Evolutionary conservation across 2,113 vertebrate species (phyloP), one percentile per base, ranked within the genome.

Genomic region (Nannospalax galili): DNA sequence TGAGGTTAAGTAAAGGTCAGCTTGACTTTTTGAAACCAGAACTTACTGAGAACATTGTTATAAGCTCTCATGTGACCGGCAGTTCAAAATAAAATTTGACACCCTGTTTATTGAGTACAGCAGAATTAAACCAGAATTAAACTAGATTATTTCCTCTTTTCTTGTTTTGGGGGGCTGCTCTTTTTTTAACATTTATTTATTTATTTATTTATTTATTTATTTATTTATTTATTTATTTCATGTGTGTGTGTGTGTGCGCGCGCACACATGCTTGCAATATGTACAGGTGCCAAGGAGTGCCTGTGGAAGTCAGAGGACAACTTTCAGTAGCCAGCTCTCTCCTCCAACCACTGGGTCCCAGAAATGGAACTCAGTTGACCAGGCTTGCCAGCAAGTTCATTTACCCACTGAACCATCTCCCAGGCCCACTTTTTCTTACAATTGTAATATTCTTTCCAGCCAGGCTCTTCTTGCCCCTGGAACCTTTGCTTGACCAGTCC

Each of bases 71-170:
- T 14, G 22, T 16, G 40, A 14, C 0, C 6, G 78, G n/a, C 58
- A 35, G 90, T 42, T 81, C 48, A 94, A 92, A 94, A 74, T 11
- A 56, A 94, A 85, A 37, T 1, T 37, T 69, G 52, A 52, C 62
- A n/a, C 4, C 1, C 28, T 75, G 35, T 20, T 62, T 32, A 60
- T 5, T 62, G 11, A 22, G 7, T 48, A 20, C 2, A 79, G 79
- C 4, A 2, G 48, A 52, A 52, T 52, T 28, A 69, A 14, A 14
- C 10, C 52, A 94, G 79, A 90, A 84, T 69, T 30, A 89, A 90
- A 85, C 5, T 45, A n/a, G 8, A 24, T 22, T 85, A 74, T n/a
- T 84, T 88, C 17, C 12, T 24, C 16, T 12, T 65, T 73, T 28
- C 22, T 62, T 58, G 1, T 30, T 65, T 81, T 52, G 26, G 8